These are phyloP conservation scores for Phortica variegata DNA, from an alignment of 1,140 invertebrate genomes.

Conservation along the genomic window DNA sequence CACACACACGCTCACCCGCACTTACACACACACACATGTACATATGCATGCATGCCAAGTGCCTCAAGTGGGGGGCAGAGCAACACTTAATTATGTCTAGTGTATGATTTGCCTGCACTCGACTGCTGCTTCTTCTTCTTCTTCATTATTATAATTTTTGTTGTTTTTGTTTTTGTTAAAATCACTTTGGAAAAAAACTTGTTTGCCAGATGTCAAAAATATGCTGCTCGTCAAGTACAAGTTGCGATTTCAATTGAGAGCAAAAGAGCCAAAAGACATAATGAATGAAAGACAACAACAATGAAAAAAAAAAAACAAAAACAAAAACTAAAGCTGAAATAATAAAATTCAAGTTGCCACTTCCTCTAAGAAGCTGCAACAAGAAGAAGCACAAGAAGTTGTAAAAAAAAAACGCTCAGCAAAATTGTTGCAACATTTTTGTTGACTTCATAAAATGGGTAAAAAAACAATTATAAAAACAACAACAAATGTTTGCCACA, in stretches of 20 bases:
- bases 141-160: slow-evolving; percentile 7
- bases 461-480: slow-evolving; percentile 10
- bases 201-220: slow-evolving; percentile 43
- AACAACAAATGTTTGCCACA: slow-evolving; percentile 22
- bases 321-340: not conserved
- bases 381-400: slow-evolving; percentile 14
- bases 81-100: too few species aligned
- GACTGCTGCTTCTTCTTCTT: not conserved
- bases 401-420: not conserved
- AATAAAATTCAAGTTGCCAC: slow-evolving; percentile 22
- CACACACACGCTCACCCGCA: too few species aligned
- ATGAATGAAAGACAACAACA: too few species aligned
- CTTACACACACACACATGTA: too few species aligned
- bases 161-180: slow-evolving; percentile 36
- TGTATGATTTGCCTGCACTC: too few species aligned
- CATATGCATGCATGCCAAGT: too few species aligned
- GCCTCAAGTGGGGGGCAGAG: too few species aligned
- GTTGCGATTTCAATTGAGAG: slow-evolving; percentile 24
- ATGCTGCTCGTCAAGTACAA: slow-evolving; percentile 26
- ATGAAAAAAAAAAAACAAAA: not conserved
- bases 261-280: too few species aligned
- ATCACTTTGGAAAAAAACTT: slow-evolving; percentile 12
- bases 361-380: slow-evolving; percentile 30
- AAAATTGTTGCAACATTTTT: slow-evolving; percentile 2
- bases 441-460: slow-evolving; percentile 28